Evolutionary conservation across 1,140 invertebrate species (phyloP), one percentile per base, ranked within the genome.

Genomic region (Rhyacophila brunnea): DNA sequence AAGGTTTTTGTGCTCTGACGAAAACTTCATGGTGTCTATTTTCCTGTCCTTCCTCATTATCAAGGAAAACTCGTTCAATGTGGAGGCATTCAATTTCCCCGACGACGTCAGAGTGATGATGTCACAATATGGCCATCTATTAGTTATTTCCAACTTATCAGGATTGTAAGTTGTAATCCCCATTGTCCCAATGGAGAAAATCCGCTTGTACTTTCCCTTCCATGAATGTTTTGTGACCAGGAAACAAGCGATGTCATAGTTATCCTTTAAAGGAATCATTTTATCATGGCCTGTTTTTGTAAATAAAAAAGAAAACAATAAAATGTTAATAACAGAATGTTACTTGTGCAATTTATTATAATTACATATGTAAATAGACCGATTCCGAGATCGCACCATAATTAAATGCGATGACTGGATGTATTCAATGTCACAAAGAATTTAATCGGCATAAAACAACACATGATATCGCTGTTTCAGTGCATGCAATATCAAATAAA

Each of bases 81-180:
- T 64, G 1, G 72, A 74, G 48, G 75, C 34, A 48, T 47, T 77
- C 56, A 74, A 70, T 60, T 83, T 77, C 72, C 83, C 81, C 60
- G 81, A 77, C 14, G 90, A 87, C 15, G 85, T 81, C 18, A 94
- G 81, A 47, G 81, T 88, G 58, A 93, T 83, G 58, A 95, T 85
- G 75, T 95, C 92, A 40, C 83, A 82, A 71, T 94, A 95, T 19
- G 86, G 77, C 92, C 92, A 96, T 76, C 93, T 89, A 79, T 99
- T 99, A 36, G 97, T 99, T n/a, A 92, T 83, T 74, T 99, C 96
- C 69, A 98, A 81, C 62, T 86, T 91, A 63, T 85, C 87, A 1
- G 96, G 96, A 77, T 98, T 98, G 74, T 99, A 99, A 11, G 97
- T 99, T 36, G 96, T 95, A 59, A 99, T 93, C 23, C 95, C 95